phyloP scores from a whole-genome alignment of 2,888 invertebrate species.

The Philereme vetulata region DNA sequence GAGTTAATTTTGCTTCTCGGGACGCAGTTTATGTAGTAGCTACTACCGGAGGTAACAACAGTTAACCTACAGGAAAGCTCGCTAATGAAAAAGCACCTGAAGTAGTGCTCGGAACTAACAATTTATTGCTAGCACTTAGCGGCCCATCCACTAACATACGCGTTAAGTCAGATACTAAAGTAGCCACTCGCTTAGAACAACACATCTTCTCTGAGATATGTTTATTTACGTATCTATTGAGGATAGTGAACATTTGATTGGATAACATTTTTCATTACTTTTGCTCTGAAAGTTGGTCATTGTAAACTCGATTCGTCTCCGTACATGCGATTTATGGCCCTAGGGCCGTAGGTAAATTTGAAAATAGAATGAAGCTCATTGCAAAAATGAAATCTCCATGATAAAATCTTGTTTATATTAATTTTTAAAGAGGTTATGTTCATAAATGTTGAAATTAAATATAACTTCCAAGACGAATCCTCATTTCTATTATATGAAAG shows the following conservation, averaged over 20 bases:
- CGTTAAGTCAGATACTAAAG: constrained; percentile 47
- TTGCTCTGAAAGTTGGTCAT: too few species aligned
- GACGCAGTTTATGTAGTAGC: constrained; percentile 18
- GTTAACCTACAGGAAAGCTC: constrained; percentile 53
- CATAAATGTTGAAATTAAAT: too few species aligned
- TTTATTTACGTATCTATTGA: constrained; percentile 26
- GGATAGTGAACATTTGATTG: constrained; percentile 7
- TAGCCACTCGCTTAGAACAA: constrained; percentile 39
- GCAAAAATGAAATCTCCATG: too few species aligned
- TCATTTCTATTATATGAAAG: too few species aligned
- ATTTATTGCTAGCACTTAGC: constrained; percentile 76
- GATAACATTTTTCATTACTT: too few species aligned
- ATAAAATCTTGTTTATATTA: too few species aligned
- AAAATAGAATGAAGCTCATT: too few species aligned
- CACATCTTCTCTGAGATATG: constrained; percentile 27
- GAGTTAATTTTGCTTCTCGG: constrained; percentile 18
- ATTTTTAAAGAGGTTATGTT: too few species aligned
- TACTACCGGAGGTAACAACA: constrained; percentile 29
- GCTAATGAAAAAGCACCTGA: constrained; percentile 72
- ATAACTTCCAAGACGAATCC: too few species aligned
- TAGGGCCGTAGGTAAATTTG: too few species aligned
- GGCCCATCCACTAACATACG: constrained; percentile 58
- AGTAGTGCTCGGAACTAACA: constrained; percentile 60
- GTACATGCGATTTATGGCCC: too few species aligned
- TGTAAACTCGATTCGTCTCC: too few species aligned